Conservation (phyloP, 2,113 vertebrate species). For the Garra rufa region DNA sequence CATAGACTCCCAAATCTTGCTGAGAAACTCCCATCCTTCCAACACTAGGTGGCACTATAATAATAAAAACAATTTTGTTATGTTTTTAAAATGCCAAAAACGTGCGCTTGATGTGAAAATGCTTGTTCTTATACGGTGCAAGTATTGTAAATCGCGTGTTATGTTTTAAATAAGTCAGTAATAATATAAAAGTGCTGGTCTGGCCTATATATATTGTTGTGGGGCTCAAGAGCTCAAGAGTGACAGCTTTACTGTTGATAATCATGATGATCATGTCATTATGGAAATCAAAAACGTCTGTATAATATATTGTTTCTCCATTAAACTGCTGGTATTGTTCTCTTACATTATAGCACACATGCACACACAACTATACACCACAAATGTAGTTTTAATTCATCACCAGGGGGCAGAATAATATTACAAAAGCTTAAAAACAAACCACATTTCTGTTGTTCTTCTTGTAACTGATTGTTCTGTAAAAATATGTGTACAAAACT, state of each 20-base stretch:
- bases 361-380: background rate
- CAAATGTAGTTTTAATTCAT: background rate
- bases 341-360: background rate
- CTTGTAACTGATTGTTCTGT: background rate
- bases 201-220: background rate
- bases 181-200: background rate
- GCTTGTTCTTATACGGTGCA: too few relatives aligned
- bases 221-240: background rate
- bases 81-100: background rate
- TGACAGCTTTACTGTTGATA: background rate
- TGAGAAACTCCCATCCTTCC: background rate
- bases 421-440: constrained; percentile 1
- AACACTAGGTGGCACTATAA: background rate
- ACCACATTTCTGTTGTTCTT: background rate
- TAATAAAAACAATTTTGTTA: background rate
- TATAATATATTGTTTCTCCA: background rate
- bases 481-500: constrained; percentile 21
- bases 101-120: background rate
- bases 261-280: background rate
- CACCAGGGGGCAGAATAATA: constrained; percentile 20
- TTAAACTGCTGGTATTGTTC: background rate
- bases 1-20: background rate
- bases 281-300: background rate
- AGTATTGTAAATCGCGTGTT: background rate
- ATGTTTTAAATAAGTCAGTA: background rate